phyloP scores from a whole-genome alignment of 2,113 vertebrate genomes.

The Melanerpes formicivorus region DNA sequence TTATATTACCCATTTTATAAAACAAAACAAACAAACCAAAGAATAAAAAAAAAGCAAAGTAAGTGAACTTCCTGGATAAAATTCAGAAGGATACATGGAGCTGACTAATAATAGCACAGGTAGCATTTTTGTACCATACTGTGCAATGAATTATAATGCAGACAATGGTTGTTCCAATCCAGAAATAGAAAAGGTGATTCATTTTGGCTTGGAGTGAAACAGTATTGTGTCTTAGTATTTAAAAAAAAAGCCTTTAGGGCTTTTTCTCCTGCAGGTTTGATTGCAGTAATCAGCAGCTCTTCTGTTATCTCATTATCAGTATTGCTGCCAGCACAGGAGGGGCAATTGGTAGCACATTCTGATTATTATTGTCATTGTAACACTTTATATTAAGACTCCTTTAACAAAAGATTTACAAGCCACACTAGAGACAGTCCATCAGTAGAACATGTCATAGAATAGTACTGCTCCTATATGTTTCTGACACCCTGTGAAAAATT shows the following conservation, averaged over 20 bases:
- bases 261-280: conserved; percentile 40
- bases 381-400: conserved; percentile 15
- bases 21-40: neutral
- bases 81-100: neutral
- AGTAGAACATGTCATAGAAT: neutral
- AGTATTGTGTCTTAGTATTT: conserved; percentile 6
- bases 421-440: neutral
- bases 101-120: neutral
- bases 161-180: neutral
- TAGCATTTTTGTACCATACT: neutral
- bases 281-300: conserved; percentile 20
- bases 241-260: conserved; percentile 43
- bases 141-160: neutral
- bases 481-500: neutral
- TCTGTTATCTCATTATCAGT: conserved; percentile 69
- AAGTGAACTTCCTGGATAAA: neutral
- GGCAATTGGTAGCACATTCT: conserved; percentile 47
- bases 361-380: conserved; percentile 41
- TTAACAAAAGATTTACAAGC: conserved; percentile 38
- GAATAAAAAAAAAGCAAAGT: too few species aligned
- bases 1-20: neutral
- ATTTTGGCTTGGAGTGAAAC: conserved; percentile 56
- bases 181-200: conserved; percentile 64
- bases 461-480: neutral
- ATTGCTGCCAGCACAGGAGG: neutral